Evolutionary conservation across 2,888 invertebrate genomes (phyloP).

Genomic region (Lysandra bellargus): DNA sequence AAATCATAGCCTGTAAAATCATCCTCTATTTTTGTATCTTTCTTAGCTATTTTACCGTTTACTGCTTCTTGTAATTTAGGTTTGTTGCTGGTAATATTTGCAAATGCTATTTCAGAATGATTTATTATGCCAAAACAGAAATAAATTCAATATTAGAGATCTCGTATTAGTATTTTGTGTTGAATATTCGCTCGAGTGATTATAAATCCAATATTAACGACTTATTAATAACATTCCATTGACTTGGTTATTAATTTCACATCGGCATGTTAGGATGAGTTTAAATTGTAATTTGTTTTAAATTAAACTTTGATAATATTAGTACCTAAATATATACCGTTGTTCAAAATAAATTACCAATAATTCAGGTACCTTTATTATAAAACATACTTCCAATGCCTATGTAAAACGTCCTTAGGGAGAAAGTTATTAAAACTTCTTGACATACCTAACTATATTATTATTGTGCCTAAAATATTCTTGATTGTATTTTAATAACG

Average conservation of each 20-base stretch:
- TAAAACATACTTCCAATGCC: neutral
- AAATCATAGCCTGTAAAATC: conserved; percentile 37
- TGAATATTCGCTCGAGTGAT: neutral
- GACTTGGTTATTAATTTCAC: conserved; percentile 10
- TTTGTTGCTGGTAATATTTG: neutral
- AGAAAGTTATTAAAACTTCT: too few relatives aligned
- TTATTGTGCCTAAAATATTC: too few relatives aligned
- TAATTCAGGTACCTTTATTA: neutral
- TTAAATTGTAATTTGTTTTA: neutral
- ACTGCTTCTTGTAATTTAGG: too few relatives aligned
- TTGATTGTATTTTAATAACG: too few relatives aligned
- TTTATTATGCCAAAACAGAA: neutral
- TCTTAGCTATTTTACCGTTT: too few relatives aligned
- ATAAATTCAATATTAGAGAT: neutral
- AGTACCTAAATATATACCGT: neutral
- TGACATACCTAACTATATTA: too few relatives aligned
- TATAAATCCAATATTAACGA: neutral
- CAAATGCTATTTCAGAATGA: neutral
- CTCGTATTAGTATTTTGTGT: neutral
- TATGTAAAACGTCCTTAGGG: too few relatives aligned
- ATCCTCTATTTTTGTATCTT: neutral
- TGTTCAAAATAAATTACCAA: neutral
- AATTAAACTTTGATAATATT: neutral
- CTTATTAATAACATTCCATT: conserved; percentile 13
- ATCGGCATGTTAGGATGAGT: neutral